Percentiles rank a stretch among this genome's conserved stretches.
phyloP scores from a whole-genome alignment of 1,140 invertebrate genomes.

The Heliconius melpomene region DNA sequence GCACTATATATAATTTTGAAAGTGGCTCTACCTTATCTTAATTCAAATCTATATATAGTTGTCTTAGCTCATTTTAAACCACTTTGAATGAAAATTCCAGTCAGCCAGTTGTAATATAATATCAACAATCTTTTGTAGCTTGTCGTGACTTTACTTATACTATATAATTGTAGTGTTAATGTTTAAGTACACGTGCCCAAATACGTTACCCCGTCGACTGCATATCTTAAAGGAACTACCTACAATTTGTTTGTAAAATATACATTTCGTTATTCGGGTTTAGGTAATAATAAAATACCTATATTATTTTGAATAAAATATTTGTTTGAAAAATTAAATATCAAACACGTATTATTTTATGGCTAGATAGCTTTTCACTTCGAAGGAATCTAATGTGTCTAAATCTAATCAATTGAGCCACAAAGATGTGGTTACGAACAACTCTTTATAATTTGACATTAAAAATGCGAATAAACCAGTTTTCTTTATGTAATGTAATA shows the following conservation, averaged over 20 bases:
- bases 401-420: no score
- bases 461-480: no score
- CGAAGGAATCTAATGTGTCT: not conserved
- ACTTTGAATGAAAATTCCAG: constrained; percentile 49
- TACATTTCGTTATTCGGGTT: no score
- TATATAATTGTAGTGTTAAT: constrained; percentile 50
- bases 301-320: no score
- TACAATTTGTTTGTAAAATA: not conserved
- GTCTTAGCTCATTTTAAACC: constrained; percentile 39
- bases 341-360: no score
- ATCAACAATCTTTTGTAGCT: constrained; percentile 49
- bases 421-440: not conserved
- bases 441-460: no score
- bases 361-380: no score
- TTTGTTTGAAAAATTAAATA: no score
- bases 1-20: constrained; percentile 36
- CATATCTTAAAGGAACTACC: constrained; percentile 36
- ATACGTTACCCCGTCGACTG: constrained; percentile 41
- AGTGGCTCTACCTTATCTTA: constrained; percentile 36
- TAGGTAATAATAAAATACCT: not conserved
- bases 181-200: constrained; percentile 47
- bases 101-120: constrained; percentile 42
- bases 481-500: no score
- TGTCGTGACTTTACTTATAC: constrained; percentile 48
- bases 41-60: constrained; percentile 41